These are phyloP conservation scores for Melanotaenia parkinsoni DNA, from an alignment of 2,797 vertebrate species.

Conservation along the genomic window DNA sequence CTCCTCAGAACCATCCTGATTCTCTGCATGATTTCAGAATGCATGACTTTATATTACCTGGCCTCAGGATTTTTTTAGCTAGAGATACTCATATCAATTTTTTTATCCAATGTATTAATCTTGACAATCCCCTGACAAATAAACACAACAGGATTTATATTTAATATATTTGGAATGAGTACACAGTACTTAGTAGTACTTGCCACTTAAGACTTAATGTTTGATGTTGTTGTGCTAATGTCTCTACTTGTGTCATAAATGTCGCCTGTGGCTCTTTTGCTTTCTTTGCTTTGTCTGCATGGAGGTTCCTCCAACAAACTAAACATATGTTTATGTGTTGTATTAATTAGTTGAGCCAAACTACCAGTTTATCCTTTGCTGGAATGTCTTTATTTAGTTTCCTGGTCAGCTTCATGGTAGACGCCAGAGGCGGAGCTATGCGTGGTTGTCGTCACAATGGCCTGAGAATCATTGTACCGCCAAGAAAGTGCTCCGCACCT, in stretches of 20 bases:
- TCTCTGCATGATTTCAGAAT: conserved; percentile 42
- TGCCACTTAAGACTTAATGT: background rate
- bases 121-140: conserved; percentile 3
- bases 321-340: conserved; percentile 1
- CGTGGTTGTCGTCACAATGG: conserved; percentile 98
- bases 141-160: background rate
- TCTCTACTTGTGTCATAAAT: conserved; percentile 19
- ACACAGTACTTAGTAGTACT: background rate
- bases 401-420: conserved; percentile 99
- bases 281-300: conserved; percentile 55
- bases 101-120: conserved; percentile 14
- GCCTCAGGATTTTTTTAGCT: conserved; percentile 2
- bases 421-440: conserved; percentile 97
- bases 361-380: background rate
- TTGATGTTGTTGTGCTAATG: conserved; percentile 5
- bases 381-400: conserved; percentile 85
- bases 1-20: conserved; percentile 18
- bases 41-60: conserved; percentile 43
- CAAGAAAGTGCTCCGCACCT: conserved; percentile 96
- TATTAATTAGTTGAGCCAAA: conserved; percentile 5
- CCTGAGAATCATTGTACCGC: conserved; percentile 96
- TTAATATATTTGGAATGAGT: background rate
- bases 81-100: conserved; percentile 1
- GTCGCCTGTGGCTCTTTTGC: conserved; percentile 4
- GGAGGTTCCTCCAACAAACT: conserved; percentile 18